Evolutionary conservation across 2,888 invertebrate species (phyloP), one percentile per base, ranked within the genome.

Genomic region (Bellardia bayeri): DNA sequence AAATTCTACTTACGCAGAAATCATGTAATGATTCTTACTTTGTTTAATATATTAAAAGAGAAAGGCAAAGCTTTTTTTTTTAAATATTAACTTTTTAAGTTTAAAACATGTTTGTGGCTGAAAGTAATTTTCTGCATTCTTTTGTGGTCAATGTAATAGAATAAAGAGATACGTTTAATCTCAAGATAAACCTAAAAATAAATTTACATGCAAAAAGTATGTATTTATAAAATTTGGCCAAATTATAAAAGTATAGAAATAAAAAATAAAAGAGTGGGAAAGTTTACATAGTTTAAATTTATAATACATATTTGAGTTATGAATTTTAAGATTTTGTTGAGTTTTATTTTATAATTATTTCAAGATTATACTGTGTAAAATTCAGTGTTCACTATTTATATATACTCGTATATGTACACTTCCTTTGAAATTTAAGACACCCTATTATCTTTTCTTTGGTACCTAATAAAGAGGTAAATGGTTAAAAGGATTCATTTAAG

Each of bases 381-480:
- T 23, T 23, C 23, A 23, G 23, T 23, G 23, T 23, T 23, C 23
- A 23, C 23, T 23, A 23, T 23, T 23, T 23, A 23, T 23, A 30
- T 2, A 63, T 54, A n/a, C n/a, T n/a, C n/a, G n/a, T n/a, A n/a
- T n/a, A n/a, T n/a, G n/a, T n/a, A 71, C 14, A 51, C 23, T 49
- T 80, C 37, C 14, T n/a, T 42, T 40, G 8, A 33, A 30, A 9
- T 56, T 68, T 6, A 45, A 45, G 13, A 16, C 42, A 74, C n/a
- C 33, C 33, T 58, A 78, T 42, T 42, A 64, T 58, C 16, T 56
- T 76, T 42, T 80, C 8, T 71, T 51, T 72, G 63, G 61, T 79
- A 72, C 58, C 66, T 81, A 87, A 87, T 76, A 80, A 76, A 75
- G 66, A 71, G 80, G 66, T 37, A 74, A 76, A 66, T 51, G 56